Percentiles rank a stretch among this genome's conserved stretches.
phyloP scores from a whole-genome alignment of 2,888 invertebrate genomes.

The Ligdia adustata region DNA sequence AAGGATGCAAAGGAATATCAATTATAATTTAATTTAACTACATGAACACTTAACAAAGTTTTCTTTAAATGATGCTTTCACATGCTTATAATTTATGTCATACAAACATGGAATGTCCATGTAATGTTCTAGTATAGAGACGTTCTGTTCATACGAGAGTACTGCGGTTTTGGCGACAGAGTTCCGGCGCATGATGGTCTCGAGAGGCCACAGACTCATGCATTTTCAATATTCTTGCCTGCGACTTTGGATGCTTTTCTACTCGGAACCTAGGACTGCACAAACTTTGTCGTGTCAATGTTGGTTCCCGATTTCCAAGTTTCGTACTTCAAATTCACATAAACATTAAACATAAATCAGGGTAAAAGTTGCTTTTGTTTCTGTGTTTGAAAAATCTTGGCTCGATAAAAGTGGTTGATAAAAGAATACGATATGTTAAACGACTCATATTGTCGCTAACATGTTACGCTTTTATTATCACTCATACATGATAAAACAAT shows the following conservation, averaged over 20 bases:
- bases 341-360: conserved; percentile 10
- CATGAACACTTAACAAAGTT: no score
- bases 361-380: not conserved
- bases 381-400: not conserved
- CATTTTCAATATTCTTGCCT: conserved; percentile 49
- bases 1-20: no score
- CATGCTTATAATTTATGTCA: no score
- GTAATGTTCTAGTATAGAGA: no score
- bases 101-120: no score
- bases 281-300: conserved; percentile 18
- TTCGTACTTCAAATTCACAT: conserved; percentile 18
- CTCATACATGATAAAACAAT: conserved; percentile 10
- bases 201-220: conserved; percentile 41
- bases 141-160: not conserved
- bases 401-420: not conserved
- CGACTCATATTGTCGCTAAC: not conserved
- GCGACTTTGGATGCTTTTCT: conserved; percentile 37
- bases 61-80: no score
- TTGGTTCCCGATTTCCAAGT: conserved; percentile 1
- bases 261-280: conserved; percentile 32
- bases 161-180: conserved; percentile 15
- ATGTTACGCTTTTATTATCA: conserved; percentile 6
- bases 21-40: no score
- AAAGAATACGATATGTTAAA: conserved; percentile 1
- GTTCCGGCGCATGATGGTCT: conserved; percentile 19